Evolutionary conservation across 2,113 vertebrate genomes (phyloP).

Genomic region (Podarcis cretensis): DNA sequence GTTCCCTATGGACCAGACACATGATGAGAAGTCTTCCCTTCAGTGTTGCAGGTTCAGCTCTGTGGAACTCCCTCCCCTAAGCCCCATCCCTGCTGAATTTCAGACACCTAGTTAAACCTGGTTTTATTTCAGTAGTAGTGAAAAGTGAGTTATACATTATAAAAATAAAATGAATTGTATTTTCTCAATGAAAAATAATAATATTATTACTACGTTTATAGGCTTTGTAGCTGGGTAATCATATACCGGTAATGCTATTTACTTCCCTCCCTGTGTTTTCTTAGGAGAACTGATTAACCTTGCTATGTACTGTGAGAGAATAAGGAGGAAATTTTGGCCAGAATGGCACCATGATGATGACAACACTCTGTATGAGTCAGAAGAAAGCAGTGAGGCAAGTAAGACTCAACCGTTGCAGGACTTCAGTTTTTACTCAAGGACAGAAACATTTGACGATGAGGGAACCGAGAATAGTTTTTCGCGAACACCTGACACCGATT

Average conservation of each 20-base stretch:
- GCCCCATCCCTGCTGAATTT: too few species aligned
- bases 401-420: constrained; percentile 83
- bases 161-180: too few species aligned
- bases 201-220: background rate
- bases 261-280: background rate
- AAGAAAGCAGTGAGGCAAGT: constrained; percentile 88
- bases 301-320: constrained; percentile 97
- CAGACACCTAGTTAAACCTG: too few species aligned
- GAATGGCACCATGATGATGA: constrained; percentile 94
- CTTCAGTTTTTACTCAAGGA: constrained; percentile 92
- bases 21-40: too few species aligned
- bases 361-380: constrained; percentile 85
- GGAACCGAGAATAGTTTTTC: constrained; percentile 86
- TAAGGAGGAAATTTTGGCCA: constrained; percentile 94
- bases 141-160: too few species aligned
- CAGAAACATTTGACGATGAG: constrained; percentile 92
- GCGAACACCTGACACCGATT: constrained; percentile 86
- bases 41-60: too few species aligned
- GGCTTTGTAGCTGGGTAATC: background rate
- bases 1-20: too few species aligned
- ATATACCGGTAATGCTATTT: constrained; percentile 12
- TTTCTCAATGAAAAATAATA: background rate
- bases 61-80: too few species aligned
- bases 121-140: too few species aligned
- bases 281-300: constrained; percentile 95